These are phyloP conservation scores for Lepidurus apus DNA, from an alignment of 1,140 invertebrate species.

Conservation along the genomic window DNA sequence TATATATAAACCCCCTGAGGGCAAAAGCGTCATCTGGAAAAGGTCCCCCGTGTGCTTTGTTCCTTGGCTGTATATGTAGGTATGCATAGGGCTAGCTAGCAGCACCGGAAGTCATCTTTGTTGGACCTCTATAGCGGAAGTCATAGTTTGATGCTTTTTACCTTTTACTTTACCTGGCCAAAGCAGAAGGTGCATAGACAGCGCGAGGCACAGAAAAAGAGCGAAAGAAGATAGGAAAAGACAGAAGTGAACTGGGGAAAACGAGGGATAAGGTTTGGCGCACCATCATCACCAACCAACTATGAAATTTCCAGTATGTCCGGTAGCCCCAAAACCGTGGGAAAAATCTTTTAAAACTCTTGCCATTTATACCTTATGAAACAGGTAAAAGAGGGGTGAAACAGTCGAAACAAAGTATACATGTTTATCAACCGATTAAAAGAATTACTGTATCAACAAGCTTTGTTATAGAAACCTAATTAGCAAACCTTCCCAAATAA, in stretches of 20 bases:
- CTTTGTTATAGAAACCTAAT: no score
- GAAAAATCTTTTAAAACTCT: background rate
- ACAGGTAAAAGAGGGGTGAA: background rate
- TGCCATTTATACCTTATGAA: background rate
- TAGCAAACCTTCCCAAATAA: no score
- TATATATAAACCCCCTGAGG: background rate
- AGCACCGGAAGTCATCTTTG: conserved; percentile 10
- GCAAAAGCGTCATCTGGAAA: background rate
- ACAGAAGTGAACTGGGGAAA: background rate
- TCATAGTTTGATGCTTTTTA: background rate
- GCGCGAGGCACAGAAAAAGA: background rate
- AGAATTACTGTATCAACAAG: no score
- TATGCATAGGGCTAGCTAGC: background rate
- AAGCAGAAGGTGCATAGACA: background rate
- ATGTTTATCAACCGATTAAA: no score
- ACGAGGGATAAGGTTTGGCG: background rate
- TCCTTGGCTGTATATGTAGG: background rate
- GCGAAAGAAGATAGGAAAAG: no score
- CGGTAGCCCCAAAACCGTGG: background rate
- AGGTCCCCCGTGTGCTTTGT: background rate
- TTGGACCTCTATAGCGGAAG: conserved; percentile 5
- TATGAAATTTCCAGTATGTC: background rate
- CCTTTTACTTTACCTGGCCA: background rate
- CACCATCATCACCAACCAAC: background rate
- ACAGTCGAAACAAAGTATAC: background rate